Conservation (phyloP, 2,113 vertebrate genomes). For the Trichomycterus rosablanca region DNA sequence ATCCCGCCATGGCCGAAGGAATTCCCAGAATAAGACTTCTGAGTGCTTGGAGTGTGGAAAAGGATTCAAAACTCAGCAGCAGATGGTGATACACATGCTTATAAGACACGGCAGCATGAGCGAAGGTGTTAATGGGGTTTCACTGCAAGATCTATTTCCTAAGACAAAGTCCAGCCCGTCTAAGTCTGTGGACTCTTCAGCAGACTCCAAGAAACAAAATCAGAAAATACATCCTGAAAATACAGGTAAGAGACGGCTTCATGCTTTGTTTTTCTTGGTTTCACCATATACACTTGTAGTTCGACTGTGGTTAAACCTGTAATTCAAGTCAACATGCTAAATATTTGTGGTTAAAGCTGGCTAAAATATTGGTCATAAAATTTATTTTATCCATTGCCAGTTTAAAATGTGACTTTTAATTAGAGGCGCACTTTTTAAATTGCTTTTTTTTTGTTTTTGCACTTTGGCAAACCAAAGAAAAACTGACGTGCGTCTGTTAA, state of each 20-base stretch:
- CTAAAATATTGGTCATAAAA: too few species aligned
- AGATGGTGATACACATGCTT: conserved; percentile 84
- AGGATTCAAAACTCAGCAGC: conserved; percentile 83
- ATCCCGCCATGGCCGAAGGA: conserved; percentile 62
- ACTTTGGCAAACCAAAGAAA: too few species aligned
- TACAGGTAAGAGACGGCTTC: conserved; percentile 25
- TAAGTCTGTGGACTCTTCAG: conserved; percentile 32
- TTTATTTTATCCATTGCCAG: too few species aligned
- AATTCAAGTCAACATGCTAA: too few species aligned
- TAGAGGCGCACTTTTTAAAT: too few species aligned
- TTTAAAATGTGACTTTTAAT: too few species aligned
- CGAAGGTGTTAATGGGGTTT: conserved; percentile 31
- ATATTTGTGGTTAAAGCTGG: too few species aligned
- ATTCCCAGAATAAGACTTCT: conserved; percentile 71
- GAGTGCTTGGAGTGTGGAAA: conserved; percentile 85
- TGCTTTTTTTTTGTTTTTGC: too few species aligned
- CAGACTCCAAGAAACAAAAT: conserved; percentile 32
- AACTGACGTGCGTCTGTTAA: too few species aligned
- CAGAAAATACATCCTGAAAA: conserved; percentile 14
- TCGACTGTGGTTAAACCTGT: too few species aligned
- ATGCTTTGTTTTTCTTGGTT: neutral
- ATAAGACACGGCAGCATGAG: conserved; percentile 46
- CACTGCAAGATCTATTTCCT: conserved; percentile 36
- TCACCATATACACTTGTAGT: too few species aligned
- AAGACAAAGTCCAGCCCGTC: conserved; percentile 22